A percentile compares a stretch with the other conserved stretches of the same genome.
phyloP scores from a whole-genome alignment of 2,113 vertebrate species.

The Salvelinus alpinus region DNA sequence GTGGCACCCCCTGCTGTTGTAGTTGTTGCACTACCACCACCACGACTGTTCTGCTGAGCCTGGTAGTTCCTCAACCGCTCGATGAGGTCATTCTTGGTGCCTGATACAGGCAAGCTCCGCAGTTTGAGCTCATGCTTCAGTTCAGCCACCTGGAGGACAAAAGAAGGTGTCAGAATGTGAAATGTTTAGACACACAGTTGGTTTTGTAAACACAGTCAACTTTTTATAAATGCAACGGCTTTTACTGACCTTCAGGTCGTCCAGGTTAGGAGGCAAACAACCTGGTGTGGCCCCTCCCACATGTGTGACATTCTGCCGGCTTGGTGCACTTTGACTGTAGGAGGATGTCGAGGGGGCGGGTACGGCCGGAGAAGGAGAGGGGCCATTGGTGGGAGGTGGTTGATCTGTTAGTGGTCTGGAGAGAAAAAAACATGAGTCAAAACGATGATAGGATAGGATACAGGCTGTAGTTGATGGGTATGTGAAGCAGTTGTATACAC shows the following conservation, averaged over 20 bases:
- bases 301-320: constrained; percentile 66
- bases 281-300: constrained; percentile 60
- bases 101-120: constrained; percentile 84
- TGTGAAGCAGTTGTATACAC: not conserved
- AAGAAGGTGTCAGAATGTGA: constrained; percentile 3
- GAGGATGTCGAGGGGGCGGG: constrained; percentile 48
- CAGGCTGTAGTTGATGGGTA: not conserved
- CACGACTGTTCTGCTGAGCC: constrained; percentile 72
- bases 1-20: constrained; percentile 67
- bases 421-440: not conserved
- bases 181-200: not conserved
- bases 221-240: not conserved
- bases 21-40: constrained; percentile 49
- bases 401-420: constrained; percentile 78
- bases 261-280: constrained; percentile 81
- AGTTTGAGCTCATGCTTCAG: constrained; percentile 89
- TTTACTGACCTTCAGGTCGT: constrained; percentile 85
- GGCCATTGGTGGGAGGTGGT: constrained; percentile 43
- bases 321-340: constrained; percentile 56
- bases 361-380: constrained; percentile 57
- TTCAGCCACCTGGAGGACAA: constrained; percentile 80
- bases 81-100: constrained; percentile 88
- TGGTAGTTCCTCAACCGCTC: constrained; percentile 85
- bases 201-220: no score
- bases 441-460: not conserved